Conservation (phyloP, 2,113 vertebrate genomes). For the Hydrochoerus hydrochaeris region DNA sequence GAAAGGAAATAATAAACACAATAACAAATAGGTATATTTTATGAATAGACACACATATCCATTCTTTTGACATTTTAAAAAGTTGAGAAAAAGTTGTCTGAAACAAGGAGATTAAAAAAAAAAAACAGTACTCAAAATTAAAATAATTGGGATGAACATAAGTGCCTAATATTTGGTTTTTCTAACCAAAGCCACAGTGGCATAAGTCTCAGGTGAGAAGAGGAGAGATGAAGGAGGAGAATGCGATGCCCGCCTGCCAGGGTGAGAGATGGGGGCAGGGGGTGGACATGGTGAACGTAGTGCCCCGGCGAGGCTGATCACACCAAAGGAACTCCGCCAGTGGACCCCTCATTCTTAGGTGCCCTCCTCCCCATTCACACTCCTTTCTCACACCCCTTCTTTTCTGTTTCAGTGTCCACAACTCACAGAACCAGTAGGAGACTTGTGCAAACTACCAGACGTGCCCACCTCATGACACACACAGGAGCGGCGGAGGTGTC, state of each 20-base stretch:
- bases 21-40: not conserved
- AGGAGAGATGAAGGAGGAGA: not conserved
- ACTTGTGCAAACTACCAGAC: not conserved
- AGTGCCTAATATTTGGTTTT: not conserved
- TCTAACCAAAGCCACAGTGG: not conserved
- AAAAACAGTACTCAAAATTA: not conserved
- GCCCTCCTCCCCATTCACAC: not conserved
- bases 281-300: not conserved
- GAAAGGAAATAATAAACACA: not conserved
- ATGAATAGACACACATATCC: not conserved
- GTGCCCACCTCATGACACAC: fast-evolving
- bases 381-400: not conserved
- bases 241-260: fast-evolving
- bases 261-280: too few relatives aligned
- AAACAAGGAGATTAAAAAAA: not conserved
- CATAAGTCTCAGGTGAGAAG: not conserved
- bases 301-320: not conserved
- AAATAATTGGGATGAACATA: not conserved
- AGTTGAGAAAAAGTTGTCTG: not conserved
- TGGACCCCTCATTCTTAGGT: not conserved
- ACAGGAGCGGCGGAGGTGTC: fast-evolving
- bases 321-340: not conserved
- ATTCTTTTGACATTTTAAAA: slow-evolving; percentile 17
- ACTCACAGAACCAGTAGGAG: not conserved
- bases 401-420: not conserved